Conservation (phyloP, 2,888 invertebrate genomes). For the Andricus curvator region DNA sequence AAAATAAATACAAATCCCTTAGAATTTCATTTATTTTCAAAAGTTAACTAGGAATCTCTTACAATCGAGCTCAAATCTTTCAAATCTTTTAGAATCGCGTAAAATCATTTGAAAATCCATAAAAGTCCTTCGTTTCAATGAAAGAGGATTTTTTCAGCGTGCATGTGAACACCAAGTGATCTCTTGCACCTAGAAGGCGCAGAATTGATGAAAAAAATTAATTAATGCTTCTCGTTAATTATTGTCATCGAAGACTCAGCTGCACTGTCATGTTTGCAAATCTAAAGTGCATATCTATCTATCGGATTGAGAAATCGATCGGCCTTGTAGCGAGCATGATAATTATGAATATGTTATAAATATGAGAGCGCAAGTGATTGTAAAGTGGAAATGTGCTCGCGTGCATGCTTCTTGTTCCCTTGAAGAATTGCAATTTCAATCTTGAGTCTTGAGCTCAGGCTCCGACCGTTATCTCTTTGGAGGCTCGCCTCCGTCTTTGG, state of each 20-base stretch:
- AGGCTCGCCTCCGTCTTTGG: constrained; percentile 65
- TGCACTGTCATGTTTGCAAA: constrained; percentile 10
- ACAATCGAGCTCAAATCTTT: no score
- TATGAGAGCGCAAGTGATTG: constrained; percentile 73
- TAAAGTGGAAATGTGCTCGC: constrained; percentile 58
- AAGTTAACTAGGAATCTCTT: no score
- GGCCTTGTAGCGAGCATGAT: constrained; percentile 73
- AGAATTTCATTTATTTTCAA: no score
- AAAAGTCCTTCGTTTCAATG: neutral
- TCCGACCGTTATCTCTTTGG: constrained; percentile 69
- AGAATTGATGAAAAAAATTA: neutral
- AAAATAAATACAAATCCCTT: no score
- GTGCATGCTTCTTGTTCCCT: constrained; percentile 49
- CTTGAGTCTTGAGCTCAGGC: constrained; percentile 51
- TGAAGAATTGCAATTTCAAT: constrained; percentile 55
- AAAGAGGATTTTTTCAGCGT: neutral
- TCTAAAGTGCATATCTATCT: constrained; percentile 38
- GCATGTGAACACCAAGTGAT: neutral
- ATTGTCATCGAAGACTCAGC: constrained; percentile 24
- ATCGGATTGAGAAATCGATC: constrained; percentile 74
- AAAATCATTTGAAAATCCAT: neutral
- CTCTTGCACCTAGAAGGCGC: neutral
- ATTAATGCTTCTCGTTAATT: constrained; percentile 35
- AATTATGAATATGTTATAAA: constrained; percentile 77
- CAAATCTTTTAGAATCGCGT: no score